Conservation (phyloP, 2,113 vertebrate genomes). For the Xyliphius kryptos region DNA sequence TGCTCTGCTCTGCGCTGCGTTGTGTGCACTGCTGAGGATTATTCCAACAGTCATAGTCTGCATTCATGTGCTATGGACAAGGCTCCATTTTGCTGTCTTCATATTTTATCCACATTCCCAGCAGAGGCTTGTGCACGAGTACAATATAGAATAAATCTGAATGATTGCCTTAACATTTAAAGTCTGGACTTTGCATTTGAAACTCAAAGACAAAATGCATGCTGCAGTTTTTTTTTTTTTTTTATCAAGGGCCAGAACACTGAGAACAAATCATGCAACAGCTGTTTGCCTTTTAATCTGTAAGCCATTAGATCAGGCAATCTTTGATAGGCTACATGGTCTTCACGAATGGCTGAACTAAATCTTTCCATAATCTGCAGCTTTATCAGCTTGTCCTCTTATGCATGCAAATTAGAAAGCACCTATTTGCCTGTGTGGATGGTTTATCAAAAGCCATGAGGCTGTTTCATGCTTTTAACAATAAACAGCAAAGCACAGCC, state of each 20-base stretch:
- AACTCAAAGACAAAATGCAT: constrained; percentile 15
- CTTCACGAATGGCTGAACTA: constrained; percentile 84
- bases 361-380: constrained; percentile 85
- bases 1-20: constrained; percentile 44
- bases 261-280: constrained; percentile 66
- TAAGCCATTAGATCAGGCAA: constrained; percentile 75
- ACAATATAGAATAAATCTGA: too few species aligned
- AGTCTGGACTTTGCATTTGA: background rate
- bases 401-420: constrained; percentile 80
- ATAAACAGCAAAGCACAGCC: constrained; percentile 46
- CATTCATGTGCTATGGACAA: constrained; percentile 11
- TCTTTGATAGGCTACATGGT: constrained; percentile 79
- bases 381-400: constrained; percentile 77
- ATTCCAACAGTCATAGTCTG: constrained; percentile 27
- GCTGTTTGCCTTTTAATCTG: constrained; percentile 87
- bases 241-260: background rate
- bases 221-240: constrained; percentile 15
- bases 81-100: too few species aligned
- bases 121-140: too few species aligned
- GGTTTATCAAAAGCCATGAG: constrained; percentile 66
- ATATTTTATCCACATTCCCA: too few species aligned
- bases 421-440: constrained; percentile 73
- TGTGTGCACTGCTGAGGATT: constrained; percentile 32
- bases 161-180: too few species aligned
- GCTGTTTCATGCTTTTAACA: constrained; percentile 44